A percentile compares a stretch with the other conserved stretches of the same genome.
These are phyloP conservation scores for Parnassius orleans DNA, from an alignment of 2,888 invertebrate genomes.

Conservation along the genomic window DNA sequence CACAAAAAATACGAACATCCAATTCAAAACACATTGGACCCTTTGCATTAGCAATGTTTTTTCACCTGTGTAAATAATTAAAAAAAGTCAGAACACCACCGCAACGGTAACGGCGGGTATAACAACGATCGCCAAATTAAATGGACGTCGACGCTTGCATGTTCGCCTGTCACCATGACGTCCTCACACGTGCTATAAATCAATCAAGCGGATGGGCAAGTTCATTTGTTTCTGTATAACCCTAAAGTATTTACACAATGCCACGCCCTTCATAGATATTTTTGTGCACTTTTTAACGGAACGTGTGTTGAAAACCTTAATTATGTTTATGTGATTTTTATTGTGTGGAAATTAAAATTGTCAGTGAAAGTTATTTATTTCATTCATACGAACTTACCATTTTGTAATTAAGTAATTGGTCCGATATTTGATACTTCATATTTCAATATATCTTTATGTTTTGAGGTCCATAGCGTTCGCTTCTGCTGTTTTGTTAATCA, in stretches of 20 bases:
- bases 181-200: slow-evolving; percentile 47
- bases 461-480: no score
- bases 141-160: slow-evolving; percentile 50
- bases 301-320: slow-evolving; percentile 4
- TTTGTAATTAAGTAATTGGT: no score
- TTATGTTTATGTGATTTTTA: neutral
- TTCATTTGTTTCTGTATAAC: slow-evolving; percentile 45
- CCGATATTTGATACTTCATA: no score
- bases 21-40: neutral
- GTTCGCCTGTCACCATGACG: slow-evolving; percentile 42
- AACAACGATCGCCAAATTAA: slow-evolving; percentile 51
- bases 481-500: no score
- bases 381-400: no score
- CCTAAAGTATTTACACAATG: slow-evolving; percentile 19
- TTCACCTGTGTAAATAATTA: neutral
- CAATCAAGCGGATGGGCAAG: slow-evolving; percentile 49
- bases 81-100: slow-evolving; percentile 3
- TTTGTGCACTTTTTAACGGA: neutral
- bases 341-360: neutral
- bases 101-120: slow-evolving; percentile 29
- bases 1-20: no score
- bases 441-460: no score
- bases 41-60: neutral
- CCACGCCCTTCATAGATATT: slow-evolving; percentile 8
- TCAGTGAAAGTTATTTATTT: no score